phyloP scores from a whole-genome alignment of 2,888 invertebrate species.

The Euproctis similis region DNA sequence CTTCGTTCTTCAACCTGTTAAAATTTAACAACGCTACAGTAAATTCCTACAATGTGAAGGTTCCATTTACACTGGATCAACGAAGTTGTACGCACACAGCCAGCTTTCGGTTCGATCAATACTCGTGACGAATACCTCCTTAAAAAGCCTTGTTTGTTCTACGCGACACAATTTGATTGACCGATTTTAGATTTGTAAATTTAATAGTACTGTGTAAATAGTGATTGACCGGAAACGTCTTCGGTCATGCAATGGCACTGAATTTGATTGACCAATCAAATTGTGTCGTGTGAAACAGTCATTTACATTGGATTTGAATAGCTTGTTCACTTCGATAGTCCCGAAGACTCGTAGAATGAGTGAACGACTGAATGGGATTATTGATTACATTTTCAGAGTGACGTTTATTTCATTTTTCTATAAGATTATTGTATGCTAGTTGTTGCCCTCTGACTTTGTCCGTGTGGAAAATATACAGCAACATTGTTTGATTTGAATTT shows the following conservation, averaged over 20 bases:
- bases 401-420: constrained; percentile 17
- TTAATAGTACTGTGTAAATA: no score
- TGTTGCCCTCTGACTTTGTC: no score
- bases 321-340: constrained; percentile 18
- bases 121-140: constrained; percentile 16
- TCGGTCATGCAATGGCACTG: no score
- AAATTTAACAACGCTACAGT: constrained; percentile 8
- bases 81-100: constrained; percentile 17
- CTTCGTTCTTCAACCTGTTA: constrained; percentile 3
- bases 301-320: constrained; percentile 18
- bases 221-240: no score
- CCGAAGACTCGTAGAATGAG: constrained; percentile 7
- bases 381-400: constrained; percentile 13
- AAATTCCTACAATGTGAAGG: constrained; percentile 7
- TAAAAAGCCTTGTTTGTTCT: no score
- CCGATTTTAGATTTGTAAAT: no score
- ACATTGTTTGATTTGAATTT: no score
- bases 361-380: constrained; percentile 13
- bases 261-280: no score
- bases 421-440: no score
- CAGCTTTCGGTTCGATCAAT: constrained; percentile 24
- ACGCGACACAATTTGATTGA: no score
- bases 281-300: no score
- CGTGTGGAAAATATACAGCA: no score
- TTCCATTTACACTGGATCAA: constrained; percentile 15